Conservation (phyloP, 2,113 vertebrate species). For the Falcunculus frontatus region DNA sequence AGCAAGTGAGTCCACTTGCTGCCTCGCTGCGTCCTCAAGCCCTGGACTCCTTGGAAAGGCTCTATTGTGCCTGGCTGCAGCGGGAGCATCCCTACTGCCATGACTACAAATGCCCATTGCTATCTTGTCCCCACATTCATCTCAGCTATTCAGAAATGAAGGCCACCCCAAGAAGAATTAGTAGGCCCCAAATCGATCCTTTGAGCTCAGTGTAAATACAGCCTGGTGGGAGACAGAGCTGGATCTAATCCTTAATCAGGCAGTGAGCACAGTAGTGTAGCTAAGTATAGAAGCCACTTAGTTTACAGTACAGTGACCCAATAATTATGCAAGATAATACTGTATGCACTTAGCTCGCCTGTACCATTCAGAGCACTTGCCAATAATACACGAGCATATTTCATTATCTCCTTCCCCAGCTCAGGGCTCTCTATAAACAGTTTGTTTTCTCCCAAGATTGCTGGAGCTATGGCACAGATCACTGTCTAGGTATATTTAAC, state of each 20-base stretch:
- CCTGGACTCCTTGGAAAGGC: background rate
- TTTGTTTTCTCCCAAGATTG: constrained; percentile 55
- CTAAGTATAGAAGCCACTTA: constrained; percentile 66
- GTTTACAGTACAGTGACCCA: constrained; percentile 63
- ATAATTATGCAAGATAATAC: constrained; percentile 73
- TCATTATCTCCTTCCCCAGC: constrained; percentile 60
- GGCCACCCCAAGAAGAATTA: background rate
- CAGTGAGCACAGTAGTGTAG: background rate
- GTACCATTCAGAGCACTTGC: constrained; percentile 48
- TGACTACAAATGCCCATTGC: background rate
- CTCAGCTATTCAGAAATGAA: background rate
- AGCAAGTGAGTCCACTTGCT: background rate
- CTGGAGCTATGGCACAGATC: background rate
- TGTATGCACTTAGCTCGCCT: constrained; percentile 61
- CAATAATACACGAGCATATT: constrained; percentile 49
- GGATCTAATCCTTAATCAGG: constrained; percentile 3
- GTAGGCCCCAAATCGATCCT: background rate
- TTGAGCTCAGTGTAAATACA: background rate
- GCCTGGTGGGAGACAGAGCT: background rate
- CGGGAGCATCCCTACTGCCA: background rate
- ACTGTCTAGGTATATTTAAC: constrained; percentile 74
- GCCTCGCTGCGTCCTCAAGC: background rate
- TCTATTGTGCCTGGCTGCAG: rapidly evolving
- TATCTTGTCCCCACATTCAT: background rate
- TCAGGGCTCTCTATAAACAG: constrained; percentile 27